phyloP scores from a whole-genome alignment of 1,140 invertebrate species.

The Dendrolimus punctatus region DNA sequence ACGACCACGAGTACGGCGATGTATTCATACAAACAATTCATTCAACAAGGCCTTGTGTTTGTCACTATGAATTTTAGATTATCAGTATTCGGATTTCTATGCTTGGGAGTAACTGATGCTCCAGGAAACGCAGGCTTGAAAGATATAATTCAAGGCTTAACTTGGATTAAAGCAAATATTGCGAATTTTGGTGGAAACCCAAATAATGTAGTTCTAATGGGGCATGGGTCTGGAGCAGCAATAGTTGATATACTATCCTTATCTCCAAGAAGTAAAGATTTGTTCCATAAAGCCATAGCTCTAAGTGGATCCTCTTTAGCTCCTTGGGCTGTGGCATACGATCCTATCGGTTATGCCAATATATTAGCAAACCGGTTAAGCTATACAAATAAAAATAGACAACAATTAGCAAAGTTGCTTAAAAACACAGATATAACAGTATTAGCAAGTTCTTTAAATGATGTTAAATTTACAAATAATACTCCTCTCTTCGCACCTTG shows the following conservation, averaged over 20 bases:
- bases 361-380: constrained; percentile 37
- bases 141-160: constrained; percentile 75
- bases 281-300: constrained; percentile 73
- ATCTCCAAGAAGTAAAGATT: constrained; percentile 69
- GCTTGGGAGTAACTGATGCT: constrained; percentile 67
- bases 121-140: constrained; percentile 77
- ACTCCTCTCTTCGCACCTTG: constrained; percentile 51
- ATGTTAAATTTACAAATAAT: constrained; percentile 41
- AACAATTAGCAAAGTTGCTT: constrained; percentile 32
- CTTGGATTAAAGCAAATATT: constrained; percentile 78
- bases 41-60: constrained; percentile 37
- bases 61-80: constrained; percentile 49
- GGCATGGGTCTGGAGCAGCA: constrained; percentile 76
- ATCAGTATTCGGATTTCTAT: constrained; percentile 75
- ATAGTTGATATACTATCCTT: constrained; percentile 77
- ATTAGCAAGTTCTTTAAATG: constrained; percentile 22
- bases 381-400: constrained; percentile 26
- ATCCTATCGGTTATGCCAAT: constrained; percentile 65
- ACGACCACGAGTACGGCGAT: constrained; percentile 19
- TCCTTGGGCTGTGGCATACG: constrained; percentile 77
- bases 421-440: constrained; percentile 26
- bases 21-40: constrained; percentile 29
- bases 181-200: constrained; percentile 78
- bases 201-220: constrained; percentile 73
- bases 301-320: constrained; percentile 78